Evolutionary conservation across 2,888 invertebrate species (phyloP).

Genomic region (Leptopilina drosophilae): DNA sequence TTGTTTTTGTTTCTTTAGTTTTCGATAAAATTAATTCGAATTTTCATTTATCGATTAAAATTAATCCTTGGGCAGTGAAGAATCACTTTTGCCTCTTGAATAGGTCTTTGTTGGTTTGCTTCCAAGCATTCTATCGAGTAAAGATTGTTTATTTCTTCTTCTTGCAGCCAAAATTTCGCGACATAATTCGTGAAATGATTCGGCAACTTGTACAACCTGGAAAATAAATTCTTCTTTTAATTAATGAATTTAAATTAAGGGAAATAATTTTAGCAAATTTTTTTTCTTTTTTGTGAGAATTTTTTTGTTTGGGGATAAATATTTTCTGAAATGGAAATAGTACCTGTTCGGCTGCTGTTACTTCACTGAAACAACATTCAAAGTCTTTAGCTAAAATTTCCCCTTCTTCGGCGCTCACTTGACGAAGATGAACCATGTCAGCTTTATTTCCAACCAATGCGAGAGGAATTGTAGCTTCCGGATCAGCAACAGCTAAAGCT

Average conservation of each 20-base stretch:
- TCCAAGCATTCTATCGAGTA: slow-evolving; percentile 87
- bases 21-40: not conserved
- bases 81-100: slow-evolving; percentile 92
- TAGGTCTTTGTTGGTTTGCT: slow-evolving; percentile 86
- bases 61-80: slow-evolving; percentile 82
- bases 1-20: not conserved
- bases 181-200: slow-evolving; percentile 91
- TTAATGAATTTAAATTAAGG: not conserved
- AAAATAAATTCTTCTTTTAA: not conserved
- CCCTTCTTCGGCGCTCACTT: slow-evolving; percentile 92
- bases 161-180: slow-evolving; percentile 88
- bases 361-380: slow-evolving; percentile 92
- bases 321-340: not conserved
- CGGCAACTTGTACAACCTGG: slow-evolving; percentile 86
- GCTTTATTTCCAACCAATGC: slow-evolving; percentile 94
- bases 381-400: slow-evolving; percentile 92
- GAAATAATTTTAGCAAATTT: too few relatives aligned
- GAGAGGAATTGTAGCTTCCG: slow-evolving; percentile 86
- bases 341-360: slow-evolving; percentile 91
- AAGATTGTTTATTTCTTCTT: slow-evolving; percentile 90
- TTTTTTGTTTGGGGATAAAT: not conserved
- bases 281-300: not conserved
- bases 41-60: not conserved
- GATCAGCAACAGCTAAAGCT: slow-evolving; percentile 78
- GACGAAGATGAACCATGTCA: slow-evolving; percentile 93